Conservation (phyloP, 2,113 vertebrate genomes). For the Pterophyllum scalare region DNA sequence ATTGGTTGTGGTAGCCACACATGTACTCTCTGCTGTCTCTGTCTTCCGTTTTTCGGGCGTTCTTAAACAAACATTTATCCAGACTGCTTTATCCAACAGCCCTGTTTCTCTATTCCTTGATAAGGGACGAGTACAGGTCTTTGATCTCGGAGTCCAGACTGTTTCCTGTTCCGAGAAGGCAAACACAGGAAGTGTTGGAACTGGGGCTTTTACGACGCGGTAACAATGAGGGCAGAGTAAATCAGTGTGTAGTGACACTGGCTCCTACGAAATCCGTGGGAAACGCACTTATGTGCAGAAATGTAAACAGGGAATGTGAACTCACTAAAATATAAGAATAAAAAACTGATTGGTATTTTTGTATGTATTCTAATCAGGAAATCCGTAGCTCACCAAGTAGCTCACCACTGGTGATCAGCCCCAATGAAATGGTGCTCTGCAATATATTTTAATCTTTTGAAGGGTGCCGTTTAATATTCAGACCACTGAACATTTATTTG, state of each 20-base stretch:
- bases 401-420: neutral
- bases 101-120: conserved; percentile 7
- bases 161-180: conserved; percentile 56
- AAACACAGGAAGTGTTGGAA: conserved; percentile 71
- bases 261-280: conserved; percentile 27
- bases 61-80: conserved; percentile 23
- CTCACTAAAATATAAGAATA: neutral
- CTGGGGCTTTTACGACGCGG: conserved; percentile 1
- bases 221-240: conserved; percentile 52
- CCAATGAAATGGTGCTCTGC: neutral
- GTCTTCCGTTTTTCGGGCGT: neutral
- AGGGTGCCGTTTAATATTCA: neutral
- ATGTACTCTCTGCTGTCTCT: neutral
- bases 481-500: neutral
- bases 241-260: conserved; percentile 27
- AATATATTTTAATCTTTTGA: neutral
- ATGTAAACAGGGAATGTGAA: neutral
- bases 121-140: conserved; percentile 36
- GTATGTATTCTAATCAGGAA: neutral
- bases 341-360: neutral
- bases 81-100: neutral
- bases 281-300: conserved; percentile 15
- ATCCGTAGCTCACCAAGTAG: neutral
- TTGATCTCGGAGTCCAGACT: conserved; percentile 58
- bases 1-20: neutral